phyloP scores from a whole-genome alignment of 1,140 invertebrate species.

The Drosophila eugracilis region DNA sequence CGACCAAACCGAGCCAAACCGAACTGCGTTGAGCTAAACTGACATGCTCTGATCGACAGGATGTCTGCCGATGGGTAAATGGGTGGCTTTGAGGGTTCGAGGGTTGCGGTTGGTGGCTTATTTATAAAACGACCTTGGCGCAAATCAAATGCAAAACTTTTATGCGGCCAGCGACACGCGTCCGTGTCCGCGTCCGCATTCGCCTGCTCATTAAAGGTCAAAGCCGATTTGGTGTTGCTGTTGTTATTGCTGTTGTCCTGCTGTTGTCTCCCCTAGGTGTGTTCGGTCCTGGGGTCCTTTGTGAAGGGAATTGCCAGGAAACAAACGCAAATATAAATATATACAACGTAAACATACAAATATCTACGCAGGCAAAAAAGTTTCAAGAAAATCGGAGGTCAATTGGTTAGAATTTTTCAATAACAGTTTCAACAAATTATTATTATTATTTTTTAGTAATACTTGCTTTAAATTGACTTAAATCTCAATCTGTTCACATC shows the following conservation, averaged over 20 bases:
- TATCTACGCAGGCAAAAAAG: slow-evolving; percentile 10
- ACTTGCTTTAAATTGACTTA: not conserved
- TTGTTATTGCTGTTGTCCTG: no score
- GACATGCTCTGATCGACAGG: slow-evolving; percentile 64
- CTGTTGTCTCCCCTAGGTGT: slow-evolving; percentile 57
- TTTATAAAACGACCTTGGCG: slow-evolving; percentile 80
- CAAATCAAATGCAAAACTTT: slow-evolving; percentile 79
- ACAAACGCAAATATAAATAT: slow-evolving; percentile 12
- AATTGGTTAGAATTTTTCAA: not conserved
- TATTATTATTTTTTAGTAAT: no score
- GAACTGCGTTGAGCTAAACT: slow-evolving; percentile 16
- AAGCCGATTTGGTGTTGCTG: slow-evolving; percentile 64
- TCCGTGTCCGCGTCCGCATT: slow-evolving; percentile 50
- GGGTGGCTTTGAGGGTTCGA: slow-evolving; percentile 10
- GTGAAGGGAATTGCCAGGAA: slow-evolving; percentile 25
- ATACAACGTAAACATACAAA: slow-evolving; percentile 14
- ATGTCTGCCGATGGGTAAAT: slow-evolving; percentile 33
- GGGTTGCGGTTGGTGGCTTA: slow-evolving; percentile 48
- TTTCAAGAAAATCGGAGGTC: not conserved
- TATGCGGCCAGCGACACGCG: slow-evolving; percentile 62
- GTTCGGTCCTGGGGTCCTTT: slow-evolving; percentile 35
- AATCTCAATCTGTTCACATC: not conserved
- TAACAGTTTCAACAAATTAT: no score
- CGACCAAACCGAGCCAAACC: slow-evolving; percentile 1
- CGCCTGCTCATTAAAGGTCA: slow-evolving; percentile 76